These are phyloP conservation scores for Orientallactaga sibirica DNA, from an alignment of 2,797 vertebrate species.

Conservation along the genomic window DNA sequence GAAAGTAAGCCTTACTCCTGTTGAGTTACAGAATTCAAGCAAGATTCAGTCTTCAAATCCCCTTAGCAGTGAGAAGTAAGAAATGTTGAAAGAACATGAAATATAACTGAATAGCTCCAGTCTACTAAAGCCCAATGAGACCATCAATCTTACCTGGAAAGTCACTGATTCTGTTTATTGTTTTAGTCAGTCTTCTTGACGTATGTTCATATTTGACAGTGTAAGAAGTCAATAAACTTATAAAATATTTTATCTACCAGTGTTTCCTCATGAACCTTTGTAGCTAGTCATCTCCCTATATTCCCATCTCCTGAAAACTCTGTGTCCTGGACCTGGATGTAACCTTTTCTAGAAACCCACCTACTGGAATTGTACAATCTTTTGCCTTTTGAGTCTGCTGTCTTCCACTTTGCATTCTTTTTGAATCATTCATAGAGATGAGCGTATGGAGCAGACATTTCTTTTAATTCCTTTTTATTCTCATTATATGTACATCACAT, in stretches of 20 bases:
- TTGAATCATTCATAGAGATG: neutral
- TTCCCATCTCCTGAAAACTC: neutral
- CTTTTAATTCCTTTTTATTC: neutral
- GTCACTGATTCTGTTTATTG: too few relatives aligned
- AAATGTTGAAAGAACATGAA: neutral
- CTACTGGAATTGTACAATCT: neutral
- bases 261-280: neutral
- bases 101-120: neutral
- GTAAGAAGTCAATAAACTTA: neutral
- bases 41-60: neutral
- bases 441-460: neutral
- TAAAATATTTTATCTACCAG: neutral
- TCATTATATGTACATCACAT: neutral
- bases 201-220: neutral
- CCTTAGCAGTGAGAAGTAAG: neutral
- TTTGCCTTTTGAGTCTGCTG: neutral
- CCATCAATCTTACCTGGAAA: too few relatives aligned
- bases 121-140: too few relatives aligned
- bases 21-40: neutral
- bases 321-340: neutral
- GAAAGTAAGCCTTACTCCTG: neutral
- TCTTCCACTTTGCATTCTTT: neutral
- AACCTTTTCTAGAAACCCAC: too few relatives aligned
- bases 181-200: slow-evolving; percentile 23
- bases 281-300: neutral